Conservation (phyloP, 2,888 invertebrate species). For the Apodemia mormo region DNA sequence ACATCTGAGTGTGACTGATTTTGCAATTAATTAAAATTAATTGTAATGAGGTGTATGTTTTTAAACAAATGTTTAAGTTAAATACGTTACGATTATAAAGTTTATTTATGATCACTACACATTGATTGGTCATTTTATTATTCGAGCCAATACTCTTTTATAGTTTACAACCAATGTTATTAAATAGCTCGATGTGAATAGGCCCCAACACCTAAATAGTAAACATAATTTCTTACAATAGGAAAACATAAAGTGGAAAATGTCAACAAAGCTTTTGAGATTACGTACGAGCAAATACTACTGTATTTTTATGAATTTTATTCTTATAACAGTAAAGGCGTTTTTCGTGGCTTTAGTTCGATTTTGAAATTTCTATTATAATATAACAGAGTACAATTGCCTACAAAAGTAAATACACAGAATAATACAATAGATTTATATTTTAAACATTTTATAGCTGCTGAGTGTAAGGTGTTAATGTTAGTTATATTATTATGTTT, state of each 20-base stretch:
- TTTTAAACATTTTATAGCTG: not conserved
- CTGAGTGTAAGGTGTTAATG: not conserved
- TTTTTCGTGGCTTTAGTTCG: slow-evolving; percentile 14
- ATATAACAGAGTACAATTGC: not conserved
- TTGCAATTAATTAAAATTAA: no score
- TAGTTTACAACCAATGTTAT: not conserved
- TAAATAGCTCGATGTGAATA: slow-evolving; percentile 1
- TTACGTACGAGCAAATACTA: slow-evolving; percentile 36
- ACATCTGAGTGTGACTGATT: no score
- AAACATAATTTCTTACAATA: slow-evolving; percentile 56
- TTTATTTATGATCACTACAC: not conserved
- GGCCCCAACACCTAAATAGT: slow-evolving; percentile 41
- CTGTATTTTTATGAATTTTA: slow-evolving; percentile 14
- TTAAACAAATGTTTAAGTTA: no score
- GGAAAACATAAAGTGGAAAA: slow-evolving; percentile 61
- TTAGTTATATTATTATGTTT: not conserved
- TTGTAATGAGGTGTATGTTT: no score
- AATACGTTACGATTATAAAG: no score
- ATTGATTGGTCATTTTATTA: not conserved
- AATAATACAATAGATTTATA: slow-evolving; percentile 5
- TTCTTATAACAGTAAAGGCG: not conserved
- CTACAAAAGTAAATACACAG: not conserved
- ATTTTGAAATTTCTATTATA: not conserved
- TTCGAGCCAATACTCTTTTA: not conserved
- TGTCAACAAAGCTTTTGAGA: slow-evolving; percentile 52